Base-by-base conservation (phyloP, 1,140 invertebrate genomes). In the Medauroidea extradentata region DNA sequence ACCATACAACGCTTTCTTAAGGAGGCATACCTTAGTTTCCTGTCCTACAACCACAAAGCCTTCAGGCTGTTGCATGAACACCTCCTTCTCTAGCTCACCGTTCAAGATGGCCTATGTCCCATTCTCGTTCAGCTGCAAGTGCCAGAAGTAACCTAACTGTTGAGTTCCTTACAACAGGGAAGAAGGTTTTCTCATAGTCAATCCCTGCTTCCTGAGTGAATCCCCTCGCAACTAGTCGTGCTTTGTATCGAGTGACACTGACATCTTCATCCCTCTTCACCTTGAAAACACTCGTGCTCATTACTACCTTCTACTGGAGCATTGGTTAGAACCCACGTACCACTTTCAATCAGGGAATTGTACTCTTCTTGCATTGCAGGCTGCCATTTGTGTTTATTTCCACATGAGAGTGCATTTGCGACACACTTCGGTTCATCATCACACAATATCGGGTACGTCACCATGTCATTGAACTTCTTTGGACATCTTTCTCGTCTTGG, bases 211-310 rank as follows among this genome's bases (percentile, higher is more conserved):
- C 60, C 63, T 76, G 73, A 9, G 52, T 60, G 64, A 69, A 78
- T 4, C 78, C 76, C 59, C 75, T 73, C 5, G 75, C 72, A 2
- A 80, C 74, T 8, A 78, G 56, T 25, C 75, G 55, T 25, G 77
- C 77, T 62, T 77, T 77, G 44, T 71, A 72, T 48, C 53, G 61
- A 14, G 58, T 63, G 4, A 67, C 62, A 29, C 66, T 63, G 27
- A 65, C 63, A 27, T 73, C 64, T 27, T 51, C 29, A 38, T 71
- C 61, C 7, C 55, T 61, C 42, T 76, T 76, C 38, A 48, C 63
- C n/a, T 71, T 65, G n/a, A 67, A n/a, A n/a, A n/a, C n/a, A n/a
- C n/a, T n/a, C n/a, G n/a, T n/a, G n/a, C n/a, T n/a, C n/a, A n/a
- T n/a, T n/a, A n/a, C n/a, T n/a, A n/a, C n/a, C n/a, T n/a, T n/a